Conservation (phyloP, 2,113 vertebrate genomes). For the Brachypteracias leptosomus region DNA sequence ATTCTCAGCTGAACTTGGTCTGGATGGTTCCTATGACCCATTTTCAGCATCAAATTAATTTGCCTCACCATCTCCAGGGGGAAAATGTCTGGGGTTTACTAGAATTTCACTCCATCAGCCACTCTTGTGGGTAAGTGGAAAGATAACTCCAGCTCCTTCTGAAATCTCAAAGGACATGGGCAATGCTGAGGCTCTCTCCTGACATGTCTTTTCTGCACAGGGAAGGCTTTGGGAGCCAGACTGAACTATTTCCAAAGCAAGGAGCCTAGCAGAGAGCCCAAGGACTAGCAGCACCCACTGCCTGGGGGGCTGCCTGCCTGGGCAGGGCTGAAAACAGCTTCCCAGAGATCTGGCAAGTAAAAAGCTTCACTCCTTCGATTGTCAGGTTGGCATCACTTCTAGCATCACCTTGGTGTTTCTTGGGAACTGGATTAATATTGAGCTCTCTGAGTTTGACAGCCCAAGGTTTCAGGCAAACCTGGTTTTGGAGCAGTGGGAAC, state of each 20-base stretch:
- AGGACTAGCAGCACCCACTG: background rate
- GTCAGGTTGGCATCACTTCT: background rate
- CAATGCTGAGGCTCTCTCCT: background rate
- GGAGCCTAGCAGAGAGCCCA: background rate
- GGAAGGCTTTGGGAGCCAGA: background rate
- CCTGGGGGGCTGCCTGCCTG: background rate
- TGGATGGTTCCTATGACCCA: background rate
- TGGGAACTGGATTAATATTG: background rate
- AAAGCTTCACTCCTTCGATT: background rate
- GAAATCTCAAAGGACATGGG: background rate
- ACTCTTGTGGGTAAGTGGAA: background rate
- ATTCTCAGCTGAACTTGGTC: background rate
- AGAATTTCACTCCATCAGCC: too few relatives aligned
- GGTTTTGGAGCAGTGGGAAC: background rate
- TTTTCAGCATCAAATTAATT: background rate
- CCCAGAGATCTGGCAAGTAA: background rate
- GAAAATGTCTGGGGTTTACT: background rate
- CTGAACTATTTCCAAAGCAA: background rate
- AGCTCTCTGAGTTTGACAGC: background rate
- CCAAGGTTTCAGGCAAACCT: background rate
- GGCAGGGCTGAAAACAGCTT: background rate
- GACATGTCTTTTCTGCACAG: background rate
- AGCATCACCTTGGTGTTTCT: background rate
- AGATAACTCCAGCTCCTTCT: background rate
- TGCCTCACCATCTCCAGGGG: background rate